Percentiles rank a stretch among this genome's conserved stretches.
Conservation (phyloP, 1,140 invertebrate species). For the Aphelenchoides fujianensis region DNA sequence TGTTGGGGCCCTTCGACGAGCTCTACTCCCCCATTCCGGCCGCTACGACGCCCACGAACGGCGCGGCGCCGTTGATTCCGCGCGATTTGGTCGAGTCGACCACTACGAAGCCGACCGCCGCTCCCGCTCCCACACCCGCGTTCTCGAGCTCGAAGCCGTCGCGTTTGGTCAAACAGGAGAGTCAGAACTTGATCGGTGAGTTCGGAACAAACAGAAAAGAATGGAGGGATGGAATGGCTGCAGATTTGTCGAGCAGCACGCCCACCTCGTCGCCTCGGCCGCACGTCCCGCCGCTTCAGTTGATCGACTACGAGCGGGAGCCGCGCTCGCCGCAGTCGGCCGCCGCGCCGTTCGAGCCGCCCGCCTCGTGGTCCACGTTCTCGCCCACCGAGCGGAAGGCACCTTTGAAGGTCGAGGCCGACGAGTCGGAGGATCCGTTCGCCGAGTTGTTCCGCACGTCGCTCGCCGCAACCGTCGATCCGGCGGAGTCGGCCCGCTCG, state of each 20-base stretch:
- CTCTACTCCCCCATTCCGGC: neutral
- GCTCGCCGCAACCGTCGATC: neutral
- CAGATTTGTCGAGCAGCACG: neutral
- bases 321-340: neutral
- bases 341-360: neutral
- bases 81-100: neutral
- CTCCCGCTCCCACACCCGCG: no score
- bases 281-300: neutral
- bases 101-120: neutral
- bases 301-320: constrained; percentile 19
- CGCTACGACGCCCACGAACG: neutral
- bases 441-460: constrained; percentile 18
- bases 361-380: neutral
- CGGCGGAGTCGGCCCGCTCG: neutral
- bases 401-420: neutral
- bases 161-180: neutral
- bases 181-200: constrained; percentile 6
- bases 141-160: no score
- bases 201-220: no score
- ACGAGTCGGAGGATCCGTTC: constrained; percentile 20
- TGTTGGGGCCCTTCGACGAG: constrained; percentile 31
- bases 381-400: no score
- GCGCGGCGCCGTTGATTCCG: neutral
- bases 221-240: no score
- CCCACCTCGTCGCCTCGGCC: neutral